phyloP scores from a whole-genome alignment of 2,888 invertebrate genomes.

The Papilio elwesi region DNA sequence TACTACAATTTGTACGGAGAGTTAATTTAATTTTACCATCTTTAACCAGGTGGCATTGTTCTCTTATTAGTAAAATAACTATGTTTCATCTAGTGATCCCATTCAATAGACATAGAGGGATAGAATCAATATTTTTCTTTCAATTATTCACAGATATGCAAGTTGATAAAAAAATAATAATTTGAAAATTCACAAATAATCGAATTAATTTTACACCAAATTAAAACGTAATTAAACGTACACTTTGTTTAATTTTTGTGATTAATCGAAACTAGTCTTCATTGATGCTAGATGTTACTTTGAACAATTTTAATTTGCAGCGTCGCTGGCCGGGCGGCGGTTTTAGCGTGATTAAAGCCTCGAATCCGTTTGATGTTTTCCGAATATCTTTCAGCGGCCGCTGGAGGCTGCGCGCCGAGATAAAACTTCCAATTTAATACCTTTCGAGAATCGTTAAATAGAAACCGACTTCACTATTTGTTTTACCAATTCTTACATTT shows the following conservation, averaged over 20 bases:
- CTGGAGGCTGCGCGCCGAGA: slow-evolving; percentile 35
- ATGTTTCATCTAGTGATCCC: no score
- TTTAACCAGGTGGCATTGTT: not conserved
- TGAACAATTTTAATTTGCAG: slow-evolving; percentile 24
- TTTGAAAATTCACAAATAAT: not conserved
- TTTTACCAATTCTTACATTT: not conserved
- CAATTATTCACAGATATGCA: no score
- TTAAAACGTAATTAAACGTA: not conserved
- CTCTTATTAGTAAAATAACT: not conserved
- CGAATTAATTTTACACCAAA: not conserved
- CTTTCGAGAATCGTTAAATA: slow-evolving; percentile 28
- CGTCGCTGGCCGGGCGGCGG: slow-evolving; percentile 19
- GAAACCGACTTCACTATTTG: not conserved
- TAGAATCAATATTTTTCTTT: no score
- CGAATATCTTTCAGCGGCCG: slow-evolving; percentile 32
- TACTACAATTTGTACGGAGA: no score
- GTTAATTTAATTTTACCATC: not conserved
- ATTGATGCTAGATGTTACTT: slow-evolving; percentile 23
- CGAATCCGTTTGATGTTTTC: slow-evolving; percentile 35
- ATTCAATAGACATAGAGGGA: no score
- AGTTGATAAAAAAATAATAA: no score
- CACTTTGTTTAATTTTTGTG: not conserved
- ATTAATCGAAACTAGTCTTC: not conserved
- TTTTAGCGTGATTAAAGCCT: slow-evolving; percentile 38
- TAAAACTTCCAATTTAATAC: slow-evolving; percentile 36